Evolutionary conservation across 2,888 invertebrate species (phyloP).

Genomic region (Lasioglossum pauxillum): DNA sequence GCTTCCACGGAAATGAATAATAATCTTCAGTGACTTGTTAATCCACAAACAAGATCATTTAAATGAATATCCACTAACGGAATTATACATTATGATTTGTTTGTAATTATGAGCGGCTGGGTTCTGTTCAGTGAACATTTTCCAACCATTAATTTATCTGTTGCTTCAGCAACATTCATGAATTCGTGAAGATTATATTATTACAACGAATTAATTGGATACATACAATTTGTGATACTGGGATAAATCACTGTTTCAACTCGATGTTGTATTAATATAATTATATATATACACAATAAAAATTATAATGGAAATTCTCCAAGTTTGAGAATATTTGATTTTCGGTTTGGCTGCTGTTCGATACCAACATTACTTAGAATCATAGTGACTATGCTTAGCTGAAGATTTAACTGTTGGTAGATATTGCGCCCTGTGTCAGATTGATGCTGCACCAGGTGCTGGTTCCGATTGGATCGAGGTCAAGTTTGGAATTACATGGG

Average conservation of each 20-base stretch:
- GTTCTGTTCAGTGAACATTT: background rate
- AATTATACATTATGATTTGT: background rate
- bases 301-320: background rate
- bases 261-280: too few species aligned
- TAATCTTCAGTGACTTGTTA: background rate
- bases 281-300: too few species aligned
- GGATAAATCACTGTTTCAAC: background rate
- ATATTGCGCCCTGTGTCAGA: background rate
- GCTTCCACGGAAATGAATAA: background rate
- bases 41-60: background rate
- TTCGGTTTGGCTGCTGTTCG: background rate
- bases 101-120: background rate
- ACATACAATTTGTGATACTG: background rate
- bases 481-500: background rate
- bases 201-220: background rate
- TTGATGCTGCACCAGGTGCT: constrained; percentile 8
- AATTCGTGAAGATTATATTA: background rate
- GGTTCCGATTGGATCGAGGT: background rate
- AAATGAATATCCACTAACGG: background rate
- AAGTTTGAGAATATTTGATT: background rate
- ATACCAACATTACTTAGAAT: background rate
- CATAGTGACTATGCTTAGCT: background rate
- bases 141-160: background rate
- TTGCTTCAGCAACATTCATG: background rate
- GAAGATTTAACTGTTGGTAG: constrained; percentile 10